Evolutionary conservation across 2,888 invertebrate species (phyloP).

Genomic region (Microdon myrmicae): DNA sequence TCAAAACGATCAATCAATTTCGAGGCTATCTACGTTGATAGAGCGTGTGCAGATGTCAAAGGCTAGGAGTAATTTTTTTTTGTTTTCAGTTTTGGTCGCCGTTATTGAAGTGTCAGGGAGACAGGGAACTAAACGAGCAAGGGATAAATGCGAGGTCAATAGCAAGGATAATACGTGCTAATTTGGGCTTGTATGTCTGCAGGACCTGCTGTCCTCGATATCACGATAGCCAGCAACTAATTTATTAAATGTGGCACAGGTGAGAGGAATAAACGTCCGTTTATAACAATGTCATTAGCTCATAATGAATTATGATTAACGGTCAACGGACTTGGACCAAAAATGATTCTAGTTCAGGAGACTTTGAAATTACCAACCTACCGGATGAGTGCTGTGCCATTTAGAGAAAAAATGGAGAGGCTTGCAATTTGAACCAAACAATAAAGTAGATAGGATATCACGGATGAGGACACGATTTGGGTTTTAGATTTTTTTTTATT

Average conservation of each 20-base stretch:
- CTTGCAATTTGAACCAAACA: too few species aligned
- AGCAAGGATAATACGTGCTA: slow-evolving; percentile 36
- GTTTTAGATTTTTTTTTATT: too few species aligned
- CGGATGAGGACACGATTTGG: too few species aligned
- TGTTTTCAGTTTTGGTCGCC: slow-evolving; percentile 27
- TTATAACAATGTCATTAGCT: slow-evolving; percentile 40
- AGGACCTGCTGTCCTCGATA: slow-evolving; percentile 1
- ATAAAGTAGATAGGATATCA: too few species aligned
- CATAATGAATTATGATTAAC: slow-evolving; percentile 40
- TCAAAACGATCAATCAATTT: slow-evolving; percentile 52
- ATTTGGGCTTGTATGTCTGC: slow-evolving; percentile 23
- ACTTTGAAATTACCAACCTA: too few species aligned
- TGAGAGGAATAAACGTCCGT: slow-evolving; percentile 43
- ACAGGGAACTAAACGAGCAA: too few species aligned
- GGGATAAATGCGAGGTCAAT: slow-evolving; percentile 19
- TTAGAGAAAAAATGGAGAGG: too few species aligned
- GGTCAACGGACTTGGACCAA: too few species aligned
- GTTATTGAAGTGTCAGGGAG: too few species aligned
- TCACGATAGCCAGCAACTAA: slow-evolving; percentile 4
- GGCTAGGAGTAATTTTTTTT: slow-evolving; percentile 4
- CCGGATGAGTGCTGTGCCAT: too few species aligned
- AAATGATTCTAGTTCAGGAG: too few species aligned
- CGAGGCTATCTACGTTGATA: slow-evolving; percentile 13
- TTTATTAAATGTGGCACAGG: slow-evolving; percentile 37
- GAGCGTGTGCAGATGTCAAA: slow-evolving; percentile 8